These are phyloP conservation scores for Sinelater perroti DNA, from an alignment of 2,888 invertebrate species.

Conservation along the genomic window DNA sequence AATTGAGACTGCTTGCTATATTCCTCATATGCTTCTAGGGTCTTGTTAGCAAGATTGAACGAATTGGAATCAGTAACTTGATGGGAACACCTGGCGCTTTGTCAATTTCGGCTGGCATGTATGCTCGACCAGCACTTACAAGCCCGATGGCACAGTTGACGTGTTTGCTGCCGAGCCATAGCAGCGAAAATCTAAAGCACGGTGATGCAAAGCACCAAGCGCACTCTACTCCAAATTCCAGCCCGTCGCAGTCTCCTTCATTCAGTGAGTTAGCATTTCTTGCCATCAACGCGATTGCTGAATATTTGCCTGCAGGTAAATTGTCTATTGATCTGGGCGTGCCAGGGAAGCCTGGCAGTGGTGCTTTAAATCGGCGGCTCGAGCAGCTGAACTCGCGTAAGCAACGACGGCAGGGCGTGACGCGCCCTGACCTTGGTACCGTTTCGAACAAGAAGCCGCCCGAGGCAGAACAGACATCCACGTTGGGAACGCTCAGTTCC, in stretches of 20 bases:
- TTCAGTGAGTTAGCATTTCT: slow-evolving; percentile 14
- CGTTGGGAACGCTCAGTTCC: slow-evolving; percentile 80
- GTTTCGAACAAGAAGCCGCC: slow-evolving; percentile 56
- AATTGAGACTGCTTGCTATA: too few species aligned
- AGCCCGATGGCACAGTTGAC: slow-evolving; percentile 85
- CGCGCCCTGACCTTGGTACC: slow-evolving; percentile 70
- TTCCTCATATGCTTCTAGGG: slow-evolving; percentile 50
- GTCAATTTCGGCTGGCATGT: slow-evolving; percentile 71
- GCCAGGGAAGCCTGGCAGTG: slow-evolving; percentile 69
- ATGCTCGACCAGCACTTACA: slow-evolving; percentile 68
- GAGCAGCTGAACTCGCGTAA: slow-evolving; percentile 61
- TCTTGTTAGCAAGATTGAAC: slow-evolving; percentile 72
- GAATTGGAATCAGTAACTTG: slow-evolving; percentile 73
- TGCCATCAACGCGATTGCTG: background rate
- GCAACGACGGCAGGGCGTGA: slow-evolving; percentile 65
- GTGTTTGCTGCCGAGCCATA: slow-evolving; percentile 63
- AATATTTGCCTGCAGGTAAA: slow-evolving; percentile 47
- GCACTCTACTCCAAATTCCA: background rate
- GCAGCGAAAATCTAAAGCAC: slow-evolving; percentile 5
- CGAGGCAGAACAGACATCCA: slow-evolving; percentile 47
- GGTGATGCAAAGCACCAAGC: background rate
- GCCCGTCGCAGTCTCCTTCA: slow-evolving; percentile 15
- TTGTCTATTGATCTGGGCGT: slow-evolving; percentile 63
- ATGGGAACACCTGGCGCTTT: slow-evolving; percentile 70
- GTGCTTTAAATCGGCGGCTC: slow-evolving; percentile 62